Conservation (phyloP, 2,113 vertebrate species). For the Corydoras maculifer region DNA sequence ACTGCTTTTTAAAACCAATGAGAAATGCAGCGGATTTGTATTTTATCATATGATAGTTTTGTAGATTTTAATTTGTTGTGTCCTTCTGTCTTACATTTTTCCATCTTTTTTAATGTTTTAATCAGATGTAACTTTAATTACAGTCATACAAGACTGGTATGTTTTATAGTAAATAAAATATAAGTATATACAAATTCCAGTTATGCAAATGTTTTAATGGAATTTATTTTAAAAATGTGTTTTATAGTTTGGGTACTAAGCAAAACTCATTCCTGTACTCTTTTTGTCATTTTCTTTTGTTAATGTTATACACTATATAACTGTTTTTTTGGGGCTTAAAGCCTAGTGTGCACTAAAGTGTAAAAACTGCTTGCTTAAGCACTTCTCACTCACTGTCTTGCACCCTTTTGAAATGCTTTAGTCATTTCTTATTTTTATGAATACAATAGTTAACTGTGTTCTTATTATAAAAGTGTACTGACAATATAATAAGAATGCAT, state of each 20-base stretch:
- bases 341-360: slow-evolving; percentile 32
- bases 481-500: slow-evolving; percentile 59
- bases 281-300: neutral
- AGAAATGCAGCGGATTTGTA: slow-evolving; percentile 20
- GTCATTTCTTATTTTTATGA: slow-evolving; percentile 43
- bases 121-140: slow-evolving; percentile 25
- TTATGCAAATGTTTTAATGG: slow-evolving; percentile 3
- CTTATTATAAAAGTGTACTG: slow-evolving; percentile 36
- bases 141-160: slow-evolving; percentile 6
- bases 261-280: neutral
- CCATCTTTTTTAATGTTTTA: slow-evolving; percentile 20
- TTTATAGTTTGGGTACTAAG: neutral
- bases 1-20: slow-evolving; percentile 28
- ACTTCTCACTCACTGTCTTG: slow-evolving; percentile 10
- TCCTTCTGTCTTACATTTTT: slow-evolving; percentile 4
- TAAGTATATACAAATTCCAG: neutral
- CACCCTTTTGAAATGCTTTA: slow-evolving; percentile 15
- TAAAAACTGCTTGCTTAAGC: slow-evolving; percentile 17
- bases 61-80: no score
- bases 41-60: slow-evolving; percentile 4
- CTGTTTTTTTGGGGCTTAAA: slow-evolving; percentile 21
- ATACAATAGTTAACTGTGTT: slow-evolving; percentile 32
- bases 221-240: neutral
- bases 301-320: neutral
- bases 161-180: slow-evolving; percentile 19